Evolutionary conservation across 2,113 vertebrate genomes (phyloP), one percentile per base, ranked within the genome.

Genomic region (Heloderma charlesbogerti): DNA sequence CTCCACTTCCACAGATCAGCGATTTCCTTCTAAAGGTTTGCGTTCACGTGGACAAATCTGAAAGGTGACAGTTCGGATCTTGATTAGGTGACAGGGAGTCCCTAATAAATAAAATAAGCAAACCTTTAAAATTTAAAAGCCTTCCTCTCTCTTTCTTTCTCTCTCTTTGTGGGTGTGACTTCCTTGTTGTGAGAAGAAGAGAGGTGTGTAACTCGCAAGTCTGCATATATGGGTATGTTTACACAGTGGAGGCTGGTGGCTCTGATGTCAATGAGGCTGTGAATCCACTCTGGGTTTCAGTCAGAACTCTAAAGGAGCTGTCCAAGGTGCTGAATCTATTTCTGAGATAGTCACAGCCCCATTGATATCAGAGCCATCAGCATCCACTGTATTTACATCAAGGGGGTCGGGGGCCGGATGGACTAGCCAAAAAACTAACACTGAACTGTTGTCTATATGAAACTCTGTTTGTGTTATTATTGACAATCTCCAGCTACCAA

Each of bases 41-140:
- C 18, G 1, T 34, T 86, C 51, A 4, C 29, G 71, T 1, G 7
- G 51, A 1, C 66, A 29, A 29, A 0, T 0, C 2, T 13, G 22
- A 0, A 2, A n/a, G 1, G 29, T 0, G 60, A 37, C 9, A 5
- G 0, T 29, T 27, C 29, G 37, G 31, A n/a, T 22, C 34, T 15
- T 83, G n/a, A 63, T 37, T 3, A 40, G 40, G 34, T 18, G 48
- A 34, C 79, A n/a, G 8, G 6, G 80, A 60, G 9, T 27, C 77
- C 27, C 77, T 48, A 48, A 48, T 3, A 29, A 79, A 79, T 79
- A 48, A 29, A 48, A 45, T 31, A 48, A 13, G 43, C 13, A 77
- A 43, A 57, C 2, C 34, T 83, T 25, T 22, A 37, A 4, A 63
- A 18, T 63, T 22, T 63, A 4, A 63, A 63, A 63, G 20, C 48